Evolutionary conservation across 2,797 vertebrate genomes (phyloP), one percentile per base, ranked within the genome.

Genomic region (Ficedula albicollis): DNA sequence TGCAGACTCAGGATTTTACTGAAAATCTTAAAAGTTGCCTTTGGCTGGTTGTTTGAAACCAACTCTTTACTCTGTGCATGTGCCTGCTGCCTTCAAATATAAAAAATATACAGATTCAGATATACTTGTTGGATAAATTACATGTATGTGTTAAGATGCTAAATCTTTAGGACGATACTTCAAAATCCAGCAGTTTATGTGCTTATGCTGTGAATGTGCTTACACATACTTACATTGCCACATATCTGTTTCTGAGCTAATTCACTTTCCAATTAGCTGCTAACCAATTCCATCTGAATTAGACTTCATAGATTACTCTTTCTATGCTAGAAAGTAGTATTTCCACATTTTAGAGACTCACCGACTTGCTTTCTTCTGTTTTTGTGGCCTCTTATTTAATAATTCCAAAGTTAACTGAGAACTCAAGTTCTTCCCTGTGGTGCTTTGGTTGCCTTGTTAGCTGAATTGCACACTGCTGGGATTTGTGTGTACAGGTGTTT

Each of bases 121-220:
- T 51, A 4, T 21, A 55, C 49, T 10, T 44, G 9, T 11, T 44
- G 13, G 25, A 2, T 59, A 26, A 70, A 30, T 32, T 78, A 3
- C 0, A 6, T 26, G 4, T n/a, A 2, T 34, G 4, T 41, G 5
- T 34, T 59, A 34, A 11, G 10, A 18, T 51, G 13, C 1, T 48
- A 56, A 73, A 34, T 30, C 6, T 49, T 38, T 12, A 23, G 8
- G 19, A 48, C 77, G 6, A 10, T 9, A 6, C 4, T 77, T 87
- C 5, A 62, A 69, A 82, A 36, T 21, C 6, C 6, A 36, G 5
- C 5, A 16, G 0, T 20, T 48, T n/a, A 18, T 4, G 2, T 2
- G 2, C 19, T 52, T 27, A 3, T n/a, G 3, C 3, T 29, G 3
- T 39, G 6, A 17, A 8, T 14, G 8, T 13, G 7, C 25, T 64